Evolutionary conservation across 2,797 vertebrate genomes (phyloP).

Genomic region (Falco naumanni): DNA sequence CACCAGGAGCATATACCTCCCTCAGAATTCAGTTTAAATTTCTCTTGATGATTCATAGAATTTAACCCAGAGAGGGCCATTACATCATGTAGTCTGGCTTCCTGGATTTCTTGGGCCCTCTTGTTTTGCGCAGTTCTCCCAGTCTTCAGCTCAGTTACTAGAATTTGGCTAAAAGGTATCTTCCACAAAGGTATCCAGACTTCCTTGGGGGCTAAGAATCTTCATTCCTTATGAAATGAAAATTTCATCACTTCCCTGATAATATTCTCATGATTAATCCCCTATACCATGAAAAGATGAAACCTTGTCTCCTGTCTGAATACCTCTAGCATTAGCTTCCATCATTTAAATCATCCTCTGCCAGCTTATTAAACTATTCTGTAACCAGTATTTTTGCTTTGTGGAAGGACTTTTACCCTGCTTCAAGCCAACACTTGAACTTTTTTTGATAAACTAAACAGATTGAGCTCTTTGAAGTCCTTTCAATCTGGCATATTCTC

Average conservation of each 20-base stretch:
- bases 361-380: neutral
- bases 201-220: neutral
- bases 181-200: neutral
- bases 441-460: conserved; percentile 33
- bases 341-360: neutral
- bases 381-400: neutral
- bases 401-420: neutral
- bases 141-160: neutral
- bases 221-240: neutral
- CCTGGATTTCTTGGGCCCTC: neutral
- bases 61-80: neutral
- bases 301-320: neutral
- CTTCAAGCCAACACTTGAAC: conserved; percentile 40
- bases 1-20: neutral
- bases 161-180: neutral
- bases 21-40: neutral
- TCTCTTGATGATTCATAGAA: neutral
- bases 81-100: neutral
- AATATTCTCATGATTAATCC: neutral
- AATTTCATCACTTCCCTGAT: neutral
- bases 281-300: neutral
- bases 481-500: conserved; percentile 30
- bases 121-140: neutral
- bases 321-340: neutral
- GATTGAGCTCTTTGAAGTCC: conserved; percentile 45